Percentiles rank a stretch among this genome's conserved stretches.
Evolutionary conservation across 2,888 invertebrate genomes (phyloP).

Genomic region (Drosophila atroscutellata): DNA sequence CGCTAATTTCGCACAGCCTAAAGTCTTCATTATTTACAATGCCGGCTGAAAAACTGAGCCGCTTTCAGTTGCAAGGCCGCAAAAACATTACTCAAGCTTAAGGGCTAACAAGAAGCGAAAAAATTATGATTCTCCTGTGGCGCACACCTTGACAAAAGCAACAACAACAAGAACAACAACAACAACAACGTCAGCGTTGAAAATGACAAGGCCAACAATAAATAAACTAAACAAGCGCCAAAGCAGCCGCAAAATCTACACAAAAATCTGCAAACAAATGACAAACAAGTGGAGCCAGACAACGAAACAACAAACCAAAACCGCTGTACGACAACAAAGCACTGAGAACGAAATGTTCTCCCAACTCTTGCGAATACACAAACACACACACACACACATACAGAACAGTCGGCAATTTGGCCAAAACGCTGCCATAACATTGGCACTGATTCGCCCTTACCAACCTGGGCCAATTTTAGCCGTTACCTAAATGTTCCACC

Average conservation of each 20-base stretch:
- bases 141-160: conserved; percentile 73
- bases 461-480: conserved; percentile 38
- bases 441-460: conserved; percentile 37
- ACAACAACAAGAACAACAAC: conserved; percentile 23
- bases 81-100: conserved; percentile 75
- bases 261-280: conserved; percentile 81
- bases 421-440: conserved; percentile 58
- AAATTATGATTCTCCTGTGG: conserved; percentile 63
- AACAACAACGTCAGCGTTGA: conserved; percentile 22
- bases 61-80: conserved; percentile 66
- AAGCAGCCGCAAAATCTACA: conserved; percentile 79
- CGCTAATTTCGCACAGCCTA: conserved; percentile 78
- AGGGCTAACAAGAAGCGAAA: conserved; percentile 30
- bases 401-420: conserved; percentile 59
- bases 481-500: conserved; percentile 39
- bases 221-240: conserved; percentile 79
- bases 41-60: conserved; percentile 69
- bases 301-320: conserved; percentile 69
- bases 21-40: conserved; percentile 81
- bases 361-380: conserved; percentile 14
- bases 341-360: conserved; percentile 39
- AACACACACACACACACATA: conserved; percentile 17
- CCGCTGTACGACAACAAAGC: conserved; percentile 59
- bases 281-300: conserved; percentile 76
- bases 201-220: conserved; percentile 66